phyloP scores from a whole-genome alignment of 2,888 invertebrate species.

The Hololepta plana region DNA sequence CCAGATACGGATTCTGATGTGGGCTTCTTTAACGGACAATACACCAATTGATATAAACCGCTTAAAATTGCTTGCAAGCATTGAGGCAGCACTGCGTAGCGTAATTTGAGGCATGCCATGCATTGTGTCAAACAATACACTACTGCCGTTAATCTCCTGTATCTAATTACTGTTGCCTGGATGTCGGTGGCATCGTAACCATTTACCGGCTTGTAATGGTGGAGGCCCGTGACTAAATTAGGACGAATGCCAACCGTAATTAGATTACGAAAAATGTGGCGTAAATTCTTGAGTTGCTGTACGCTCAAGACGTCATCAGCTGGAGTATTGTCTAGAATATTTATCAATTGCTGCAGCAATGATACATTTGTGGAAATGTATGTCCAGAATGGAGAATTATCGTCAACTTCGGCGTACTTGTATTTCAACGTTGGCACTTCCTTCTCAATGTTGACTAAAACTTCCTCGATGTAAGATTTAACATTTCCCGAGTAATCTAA shows the following conservation, averaged over 20 bases:
- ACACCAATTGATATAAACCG: conserved; percentile 47
- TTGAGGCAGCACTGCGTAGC: conserved; percentile 35
- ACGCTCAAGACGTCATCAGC: conserved; percentile 38
- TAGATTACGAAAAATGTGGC: conserved; percentile 40
- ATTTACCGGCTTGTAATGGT: conserved; percentile 8
- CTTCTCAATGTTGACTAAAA: conserved; percentile 6
- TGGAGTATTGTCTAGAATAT: conserved; percentile 6
- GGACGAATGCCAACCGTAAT: conserved; percentile 46
- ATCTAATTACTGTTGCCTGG: conserved; percentile 29
- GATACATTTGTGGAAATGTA: conserved; percentile 29
- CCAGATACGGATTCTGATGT: conserved; percentile 11
- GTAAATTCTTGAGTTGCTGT: conserved; percentile 43
- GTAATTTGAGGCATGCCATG: conserved; percentile 32
- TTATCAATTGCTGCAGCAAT: conserved; percentile 25
- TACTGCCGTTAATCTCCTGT: conserved; percentile 31
- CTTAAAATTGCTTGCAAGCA: conserved; percentile 43
- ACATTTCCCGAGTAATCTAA: conserved; percentile 15
- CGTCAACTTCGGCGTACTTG: too few relatives aligned
- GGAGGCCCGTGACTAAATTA: conserved; percentile 37
- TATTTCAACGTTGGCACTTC: conserved; percentile 8
- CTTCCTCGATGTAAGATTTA: conserved; percentile 8
- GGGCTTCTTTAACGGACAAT: conserved; percentile 46
- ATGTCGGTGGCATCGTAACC: conserved; percentile 16
- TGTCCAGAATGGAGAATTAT: conserved; percentile 20
- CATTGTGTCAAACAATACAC: conserved; percentile 31